Percentiles rank a stretch among this genome's conserved stretches.
phyloP scores from a whole-genome alignment of 1,140 invertebrate genomes.

The Drosophila quadrilineata region DNA sequence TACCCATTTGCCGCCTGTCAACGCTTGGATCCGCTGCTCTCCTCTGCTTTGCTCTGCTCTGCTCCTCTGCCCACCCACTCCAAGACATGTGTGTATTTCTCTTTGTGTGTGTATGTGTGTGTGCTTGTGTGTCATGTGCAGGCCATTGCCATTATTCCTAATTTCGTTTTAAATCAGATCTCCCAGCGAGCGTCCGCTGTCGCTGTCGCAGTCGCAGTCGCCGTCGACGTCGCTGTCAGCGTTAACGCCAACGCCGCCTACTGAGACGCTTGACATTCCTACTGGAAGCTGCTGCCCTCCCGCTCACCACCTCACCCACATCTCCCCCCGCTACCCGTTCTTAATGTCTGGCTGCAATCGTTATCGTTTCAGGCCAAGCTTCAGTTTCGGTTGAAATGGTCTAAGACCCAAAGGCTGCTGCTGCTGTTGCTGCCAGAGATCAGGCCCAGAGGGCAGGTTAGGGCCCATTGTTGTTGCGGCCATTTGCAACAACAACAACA shows the following conservation, averaged over 20 bases:
- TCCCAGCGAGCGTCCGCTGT: slow-evolving; percentile 34
- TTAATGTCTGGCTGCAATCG: slow-evolving; percentile 25
- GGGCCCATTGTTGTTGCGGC: slow-evolving; percentile 34
- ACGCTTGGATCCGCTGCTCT: slow-evolving; percentile 48
- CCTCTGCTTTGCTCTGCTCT: not conserved
- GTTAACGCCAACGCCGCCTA: slow-evolving; percentile 39
- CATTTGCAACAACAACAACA: slow-evolving; percentile 19
- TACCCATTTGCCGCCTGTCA: slow-evolving; percentile 78
- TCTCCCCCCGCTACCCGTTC: not conserved
- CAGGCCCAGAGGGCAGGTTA: slow-evolving; percentile 44
- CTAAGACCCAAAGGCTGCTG: slow-evolving; percentile 32
- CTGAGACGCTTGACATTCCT: slow-evolving; percentile 50
- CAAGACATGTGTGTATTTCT: slow-evolving; percentile 1
- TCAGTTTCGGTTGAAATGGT: slow-evolving; percentile 32
- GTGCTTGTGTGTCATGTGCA: slow-evolving; percentile 67
- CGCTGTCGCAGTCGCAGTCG: slow-evolving; percentile 6
- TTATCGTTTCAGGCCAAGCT: slow-evolving; percentile 37
- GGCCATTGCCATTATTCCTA: slow-evolving; percentile 79
- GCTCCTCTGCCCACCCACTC: not conserved
- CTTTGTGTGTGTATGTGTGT: slow-evolving; percentile 19
- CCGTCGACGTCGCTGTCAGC: slow-evolving; percentile 12
- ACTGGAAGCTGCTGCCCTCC: slow-evolving; percentile 8
- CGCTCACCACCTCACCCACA: not conserved
- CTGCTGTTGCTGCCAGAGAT: slow-evolving; percentile 39
- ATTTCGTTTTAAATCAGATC: slow-evolving; percentile 81